These are phyloP conservation scores for Leucophora obtusa DNA, from an alignment of 2,888 invertebrate genomes.

Conservation along the genomic window DNA sequence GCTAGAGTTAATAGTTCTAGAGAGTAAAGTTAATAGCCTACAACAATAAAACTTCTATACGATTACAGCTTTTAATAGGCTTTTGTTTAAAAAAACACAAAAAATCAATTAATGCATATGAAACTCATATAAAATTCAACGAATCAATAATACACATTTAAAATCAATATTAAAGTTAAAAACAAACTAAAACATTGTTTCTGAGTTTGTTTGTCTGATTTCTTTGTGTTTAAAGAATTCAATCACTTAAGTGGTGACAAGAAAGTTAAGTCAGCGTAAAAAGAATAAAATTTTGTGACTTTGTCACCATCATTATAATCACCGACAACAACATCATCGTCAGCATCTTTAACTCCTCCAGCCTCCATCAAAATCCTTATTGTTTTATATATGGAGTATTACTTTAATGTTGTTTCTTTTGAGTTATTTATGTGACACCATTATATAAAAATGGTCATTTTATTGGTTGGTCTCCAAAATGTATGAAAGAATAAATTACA, in stretches of 20 bases:
- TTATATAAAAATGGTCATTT: conserved; percentile 62
- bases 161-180: neutral
- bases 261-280: conserved; percentile 39
- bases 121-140: neutral
- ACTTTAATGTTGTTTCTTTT: conserved; percentile 20
- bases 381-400: conserved; percentile 34
- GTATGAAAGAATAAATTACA: conserved; percentile 75
- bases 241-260: conserved; percentile 59
- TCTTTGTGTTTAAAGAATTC: conserved; percentile 37
- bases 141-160: neutral
- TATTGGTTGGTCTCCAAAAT: conserved; percentile 53
- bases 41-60: too few species aligned
- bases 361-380: conserved; percentile 59
- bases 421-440: conserved; percentile 63
- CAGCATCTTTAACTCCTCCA: conserved; percentile 34
- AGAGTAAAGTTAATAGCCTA: too few species aligned
- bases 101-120: neutral
- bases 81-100: neutral
- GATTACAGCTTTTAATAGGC: neutral
- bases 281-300: conserved; percentile 43
- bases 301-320: conserved; percentile 41
- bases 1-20: too few species aligned
- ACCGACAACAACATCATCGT: conserved; percentile 23
- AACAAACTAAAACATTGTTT: neutral
- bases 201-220: neutral